Conservation (phyloP, 2,797 vertebrate species). For the Psittacula echo region DNA sequence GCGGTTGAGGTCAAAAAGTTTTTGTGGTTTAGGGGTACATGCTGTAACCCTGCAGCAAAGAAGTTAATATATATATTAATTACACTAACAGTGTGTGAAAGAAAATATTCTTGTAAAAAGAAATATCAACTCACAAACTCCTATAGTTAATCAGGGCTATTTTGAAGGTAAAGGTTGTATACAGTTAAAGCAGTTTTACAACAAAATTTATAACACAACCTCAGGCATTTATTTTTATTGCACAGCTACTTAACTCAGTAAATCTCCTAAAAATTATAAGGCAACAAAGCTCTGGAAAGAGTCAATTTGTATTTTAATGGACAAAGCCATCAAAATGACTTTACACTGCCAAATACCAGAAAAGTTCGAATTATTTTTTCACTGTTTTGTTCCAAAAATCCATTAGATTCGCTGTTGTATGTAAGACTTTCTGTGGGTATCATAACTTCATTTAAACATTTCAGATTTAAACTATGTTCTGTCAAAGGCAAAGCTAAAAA, state of each 20-base stretch:
- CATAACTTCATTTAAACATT: neutral
- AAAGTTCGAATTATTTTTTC: neutral
- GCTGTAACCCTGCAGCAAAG: neutral
- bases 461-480: neutral
- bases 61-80: neutral
- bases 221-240: conserved; percentile 33
- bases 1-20: neutral
- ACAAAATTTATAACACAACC: neutral
- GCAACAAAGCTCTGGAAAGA: neutral
- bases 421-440: neutral
- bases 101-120: neutral
- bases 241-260: neutral
- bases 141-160: neutral
- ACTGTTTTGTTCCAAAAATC: neutral
- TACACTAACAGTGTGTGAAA: neutral
- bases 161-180: neutral
- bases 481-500: conserved; percentile 17
- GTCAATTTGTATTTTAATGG: neutral
- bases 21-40: neutral
- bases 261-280: neutral
- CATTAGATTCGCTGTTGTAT: neutral
- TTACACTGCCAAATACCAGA: neutral
- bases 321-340: neutral
- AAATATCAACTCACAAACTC: neutral
- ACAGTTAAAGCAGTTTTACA: neutral